These are phyloP conservation scores for Poecilia gillii DNA, from an alignment of 2,797 vertebrate species.

Conservation along the genomic window DNA sequence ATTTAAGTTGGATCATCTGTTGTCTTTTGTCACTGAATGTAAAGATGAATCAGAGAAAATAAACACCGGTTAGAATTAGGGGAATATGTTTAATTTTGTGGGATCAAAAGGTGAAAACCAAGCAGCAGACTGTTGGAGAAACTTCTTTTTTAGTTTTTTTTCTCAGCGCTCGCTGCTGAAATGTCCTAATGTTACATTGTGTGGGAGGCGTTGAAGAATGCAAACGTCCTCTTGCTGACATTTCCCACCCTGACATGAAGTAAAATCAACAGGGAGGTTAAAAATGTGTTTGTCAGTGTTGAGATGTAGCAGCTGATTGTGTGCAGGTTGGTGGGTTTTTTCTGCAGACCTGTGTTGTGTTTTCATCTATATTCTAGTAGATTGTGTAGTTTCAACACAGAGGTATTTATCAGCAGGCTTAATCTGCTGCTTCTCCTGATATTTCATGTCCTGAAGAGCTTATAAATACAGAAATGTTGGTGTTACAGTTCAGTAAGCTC, in stretches of 20 bases:
- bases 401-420: neutral
- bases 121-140: neutral
- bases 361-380: neutral
- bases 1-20: too few species aligned
- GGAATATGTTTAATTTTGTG: neutral
- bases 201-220: slow-evolving; percentile 1
- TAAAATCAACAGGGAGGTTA: neutral
- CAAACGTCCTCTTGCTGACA: neutral
- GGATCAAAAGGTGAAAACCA: neutral
- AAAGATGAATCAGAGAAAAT: neutral
- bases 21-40: neutral
- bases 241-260: neutral
- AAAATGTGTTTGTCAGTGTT: neutral
- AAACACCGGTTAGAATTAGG: neutral
- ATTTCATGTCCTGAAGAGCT: neutral
- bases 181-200: neutral
- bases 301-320: neutral
- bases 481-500: neutral
- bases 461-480: neutral
- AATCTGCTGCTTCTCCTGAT: neutral
- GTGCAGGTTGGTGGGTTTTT: neutral
- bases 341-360: neutral
- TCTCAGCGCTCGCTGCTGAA: neutral
- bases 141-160: neutral
- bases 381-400: neutral